Conservation (phyloP, 2,113 vertebrate genomes). For the Psettodes erumei region DNA sequence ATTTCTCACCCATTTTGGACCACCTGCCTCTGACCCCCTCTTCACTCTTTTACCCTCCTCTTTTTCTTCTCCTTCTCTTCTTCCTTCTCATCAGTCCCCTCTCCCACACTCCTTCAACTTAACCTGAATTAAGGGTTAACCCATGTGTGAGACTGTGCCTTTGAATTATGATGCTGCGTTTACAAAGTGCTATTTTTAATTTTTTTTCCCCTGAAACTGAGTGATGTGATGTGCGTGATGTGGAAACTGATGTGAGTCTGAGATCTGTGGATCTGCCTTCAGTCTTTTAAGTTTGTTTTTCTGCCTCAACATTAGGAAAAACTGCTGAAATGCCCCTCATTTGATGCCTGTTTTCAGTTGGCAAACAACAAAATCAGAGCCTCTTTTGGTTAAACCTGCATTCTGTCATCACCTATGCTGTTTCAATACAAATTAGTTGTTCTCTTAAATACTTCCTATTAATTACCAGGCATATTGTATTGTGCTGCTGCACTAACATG, state of each 20-base stretch:
- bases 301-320: no score
- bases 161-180: slow-evolving; percentile 50
- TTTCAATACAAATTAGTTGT: not conserved
- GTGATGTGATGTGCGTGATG: not conserved
- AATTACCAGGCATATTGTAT: not conserved
- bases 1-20: slow-evolving; percentile 37
- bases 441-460: not conserved
- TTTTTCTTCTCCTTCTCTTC: slow-evolving; percentile 1
- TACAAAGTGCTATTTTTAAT: slow-evolving; percentile 9
- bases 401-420: not conserved
- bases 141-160: slow-evolving; percentile 8
- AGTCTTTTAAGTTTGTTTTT: not conserved
- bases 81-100: not conserved
- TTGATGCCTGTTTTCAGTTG: not conserved
- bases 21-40: slow-evolving; percentile 39
- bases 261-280: not conserved
- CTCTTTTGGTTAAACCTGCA: not conserved
- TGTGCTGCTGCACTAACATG: not conserved
- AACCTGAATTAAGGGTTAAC: slow-evolving; percentile 43
- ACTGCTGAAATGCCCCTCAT: not conserved
- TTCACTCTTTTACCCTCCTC: slow-evolving; percentile 19
- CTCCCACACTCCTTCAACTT: not conserved
- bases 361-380: not conserved
- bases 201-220: not conserved
- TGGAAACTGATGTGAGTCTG: not conserved